Base-by-base conservation (phyloP, 1,140 invertebrate species). In the Megalopta genalis region DNA sequence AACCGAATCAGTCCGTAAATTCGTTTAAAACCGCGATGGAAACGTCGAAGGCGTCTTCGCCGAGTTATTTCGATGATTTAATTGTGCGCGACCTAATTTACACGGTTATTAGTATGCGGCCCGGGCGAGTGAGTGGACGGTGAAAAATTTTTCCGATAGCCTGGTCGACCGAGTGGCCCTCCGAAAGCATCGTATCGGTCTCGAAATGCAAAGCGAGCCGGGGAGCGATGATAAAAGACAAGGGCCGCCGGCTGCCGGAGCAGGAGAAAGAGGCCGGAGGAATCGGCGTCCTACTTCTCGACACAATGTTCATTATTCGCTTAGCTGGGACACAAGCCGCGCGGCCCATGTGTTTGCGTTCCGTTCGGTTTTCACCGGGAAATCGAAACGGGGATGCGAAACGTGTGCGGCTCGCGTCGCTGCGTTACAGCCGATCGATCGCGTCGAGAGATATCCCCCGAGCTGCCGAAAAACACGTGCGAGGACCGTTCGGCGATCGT, bases 231-330 rank as follows among this genome's bases (percentile, higher is more conserved):
- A 25, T 37, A 39, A 37, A 42, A 21, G 27, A 73, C 59, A 32
- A 66, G 64, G 42, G 25, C 2, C 18, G 10, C 25, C 12, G 18
- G 23, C 8, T 6, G 1, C 18, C 27, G 25, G 27, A 54, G 60
- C 18, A 14, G 10, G 49, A 23, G 63, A 25, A 10, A 21, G 64
- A 65, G 16, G 16, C n/a, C 27, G 46, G 39, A 59, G 57, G 73
- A 23, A 32, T 32, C 18, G 9, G 65, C 25, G 74, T 62, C 74
- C 74, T 69, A 76, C 49, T 76, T 76, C 42, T n/a, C n/a, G 39
- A 68, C 74, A 68, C 65, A 76, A 76, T 76, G 64, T 76, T 76
- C 74, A 76, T 76, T 76, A 76, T 60, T 77, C 54, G 57, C 57
- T 62, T 69, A 69, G 66, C 66, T 12, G 57, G 37, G 10, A 64